Evolutionary conservation across 1,140 invertebrate genomes (phyloP), one percentile per base, ranked within the genome.

Genomic region (Sitophilus oryzae): DNA sequence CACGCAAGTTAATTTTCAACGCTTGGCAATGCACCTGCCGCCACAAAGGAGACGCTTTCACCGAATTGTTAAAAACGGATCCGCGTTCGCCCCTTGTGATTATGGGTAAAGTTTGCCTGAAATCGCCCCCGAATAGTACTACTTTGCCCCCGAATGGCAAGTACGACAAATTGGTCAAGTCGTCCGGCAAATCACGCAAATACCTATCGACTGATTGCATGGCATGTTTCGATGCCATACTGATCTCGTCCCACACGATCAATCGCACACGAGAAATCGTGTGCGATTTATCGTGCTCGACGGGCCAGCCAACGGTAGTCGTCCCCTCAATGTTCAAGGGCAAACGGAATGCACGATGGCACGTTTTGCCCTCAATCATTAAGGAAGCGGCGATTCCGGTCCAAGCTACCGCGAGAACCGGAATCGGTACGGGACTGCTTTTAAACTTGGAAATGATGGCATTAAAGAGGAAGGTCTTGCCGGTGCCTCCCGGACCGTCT

Each of bases 61-160:
- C 37, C 2, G 10, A 16, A 40, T 40, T n/a, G 2, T 1, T 1
- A n/a, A 40, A 40, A 3, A 44, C 18, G 1, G 20, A 10, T 1
- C n/a, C 16, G 8, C 19, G 14, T 9, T 2, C 10, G 8, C 14
- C 42, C 10, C 2, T 15, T 14, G 19, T 2, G 2, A 44, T 9
- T 3, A 44, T 30, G 20, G 42, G 42, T 30, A 44, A 44, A 6
- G 23, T 44, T 22, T 44, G 42, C 9, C 42, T 22, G 10, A 44
- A 44, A 18, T 44, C 42, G 8, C 42, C 42, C 1, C 23, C 18
- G 14, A 44, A 30, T 9, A 44, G 11, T 8, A 2, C 1, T 2
- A 22, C 11, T 18, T 44, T 44, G 8, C 18, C 20, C 2, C 20
- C 16, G 16, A 48, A 48, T 1, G 46, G 46, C 2, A 48, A n/a